Conservation (phyloP, 2,113 vertebrate species). For the Oreotragus oreotragus region DNA sequence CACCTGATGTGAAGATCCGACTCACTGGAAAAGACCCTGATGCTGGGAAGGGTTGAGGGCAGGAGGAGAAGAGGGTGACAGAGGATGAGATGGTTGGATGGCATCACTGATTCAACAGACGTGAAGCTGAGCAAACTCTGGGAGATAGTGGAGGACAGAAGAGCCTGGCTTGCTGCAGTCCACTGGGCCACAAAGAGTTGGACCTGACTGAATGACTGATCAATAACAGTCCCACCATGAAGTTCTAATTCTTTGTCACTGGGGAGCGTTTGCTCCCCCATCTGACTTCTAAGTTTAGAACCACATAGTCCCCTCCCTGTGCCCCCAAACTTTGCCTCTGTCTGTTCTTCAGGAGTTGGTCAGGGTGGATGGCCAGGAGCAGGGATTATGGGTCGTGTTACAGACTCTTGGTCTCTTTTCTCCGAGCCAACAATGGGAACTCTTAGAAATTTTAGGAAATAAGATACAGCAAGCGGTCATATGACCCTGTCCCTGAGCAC, state of each 20-base stretch:
- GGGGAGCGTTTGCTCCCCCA: neutral
- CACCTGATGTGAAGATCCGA: neutral
- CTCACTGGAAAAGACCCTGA: neutral
- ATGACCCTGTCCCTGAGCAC: neutral
- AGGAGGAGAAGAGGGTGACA: neutral
- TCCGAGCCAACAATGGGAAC: neutral
- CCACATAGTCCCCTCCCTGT: rapidly evolving
- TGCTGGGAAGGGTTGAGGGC: neutral
- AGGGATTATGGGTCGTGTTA: neutral
- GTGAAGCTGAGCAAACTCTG: neutral
- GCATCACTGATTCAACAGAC: neutral
- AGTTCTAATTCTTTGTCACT: neutral
- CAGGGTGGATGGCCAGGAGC: neutral
- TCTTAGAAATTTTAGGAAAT: neutral
- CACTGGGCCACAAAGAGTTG: neutral
- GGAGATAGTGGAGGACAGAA: neutral
- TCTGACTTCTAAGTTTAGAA: neutral
- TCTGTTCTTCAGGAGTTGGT: neutral
- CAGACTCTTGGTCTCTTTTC: neutral
- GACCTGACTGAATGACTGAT: neutral
- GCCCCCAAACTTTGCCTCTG: neutral
- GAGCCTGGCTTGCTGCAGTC: neutral
- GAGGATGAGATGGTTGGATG: neutral
- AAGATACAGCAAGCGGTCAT: neutral
- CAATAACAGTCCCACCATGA: neutral